Evolutionary conservation across 2,113 vertebrate species (phyloP), one percentile per base, ranked within the genome.

Genomic region (Taurulus bubalis): DNA sequence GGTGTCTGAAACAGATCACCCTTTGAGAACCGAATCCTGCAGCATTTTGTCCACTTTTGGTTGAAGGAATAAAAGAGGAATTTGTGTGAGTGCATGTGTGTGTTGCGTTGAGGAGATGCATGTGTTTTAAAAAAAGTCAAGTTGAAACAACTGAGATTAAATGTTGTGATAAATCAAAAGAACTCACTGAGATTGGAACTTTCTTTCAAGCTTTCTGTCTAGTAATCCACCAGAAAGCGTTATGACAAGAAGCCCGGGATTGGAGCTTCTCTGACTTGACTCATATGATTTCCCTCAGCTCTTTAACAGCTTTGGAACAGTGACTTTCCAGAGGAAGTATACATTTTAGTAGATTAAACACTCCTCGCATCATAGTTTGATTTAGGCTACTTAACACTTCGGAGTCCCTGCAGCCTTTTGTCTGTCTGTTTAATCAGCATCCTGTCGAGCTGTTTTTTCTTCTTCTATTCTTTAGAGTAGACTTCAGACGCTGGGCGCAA

Each of bases 11-110:
- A 82, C 80, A 83, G 74, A 67, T 80, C 55, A 11, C 0, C 67
- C 73, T 80, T 69, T 87, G 80, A 85, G 69, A 73, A 26, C 45
- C 32, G 47, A 59, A 70, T 58, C 60, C 60, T 20, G 34, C 51
- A 72, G 42, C 47, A 72, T 53, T 69, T 76, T 26, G 32, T 71
- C 67, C 67, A 67, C 74, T 81, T 80, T 53, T 59, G 73, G 71
- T 24, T 34, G n/a, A 38, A 69, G 66, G 84, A 84, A 85, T 42
- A 3, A 42, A 34, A 34, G 34, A 34, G 3, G 34, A 34, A 34
- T 34, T 6, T 2, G 34, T 34, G 34, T 6, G 34, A 34, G 34
- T 34, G 42, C 18, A 20, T 47, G 28, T 36, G 28, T 58, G 28
- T 47, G n/a, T 12, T 49, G 6, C 16, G 63, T 40, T 72, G 20